A percentile compares a stretch with the other conserved stretches of the same genome.
Conservation (phyloP, 2,888 invertebrate genomes). For the Marasmarcha lunaedactyla region DNA sequence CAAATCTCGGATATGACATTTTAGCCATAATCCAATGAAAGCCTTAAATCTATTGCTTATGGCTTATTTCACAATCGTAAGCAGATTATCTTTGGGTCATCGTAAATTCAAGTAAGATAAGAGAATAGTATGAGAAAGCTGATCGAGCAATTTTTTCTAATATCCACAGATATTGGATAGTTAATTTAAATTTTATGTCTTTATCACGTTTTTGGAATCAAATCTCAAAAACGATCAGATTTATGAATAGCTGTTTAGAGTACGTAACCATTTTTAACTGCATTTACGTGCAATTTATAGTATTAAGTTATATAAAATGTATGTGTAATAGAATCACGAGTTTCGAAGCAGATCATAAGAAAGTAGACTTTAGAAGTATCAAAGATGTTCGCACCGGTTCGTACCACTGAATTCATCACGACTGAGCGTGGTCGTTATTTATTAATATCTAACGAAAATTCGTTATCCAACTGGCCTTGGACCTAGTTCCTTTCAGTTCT, state of each 20-base stretch:
- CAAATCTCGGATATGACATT: slow-evolving; percentile 50
- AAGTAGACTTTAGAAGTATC: slow-evolving; percentile 29
- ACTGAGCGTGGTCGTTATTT: slow-evolving; percentile 54
- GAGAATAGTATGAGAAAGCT: slow-evolving; percentile 5
- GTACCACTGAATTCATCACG: slow-evolving; percentile 47
- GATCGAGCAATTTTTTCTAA: too few species aligned
- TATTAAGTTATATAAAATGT: too few species aligned
- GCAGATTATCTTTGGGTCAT: background rate
- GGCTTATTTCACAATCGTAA: background rate
- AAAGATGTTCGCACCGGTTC: too few species aligned
- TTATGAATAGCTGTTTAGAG: too few species aligned
- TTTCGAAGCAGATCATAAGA: slow-evolving; percentile 35
- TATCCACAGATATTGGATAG: too few species aligned
- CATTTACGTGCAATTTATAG: too few species aligned
- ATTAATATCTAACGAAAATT: slow-evolving; percentile 67
- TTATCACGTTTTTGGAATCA: too few species aligned
- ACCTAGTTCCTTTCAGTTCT: slow-evolving; percentile 61
- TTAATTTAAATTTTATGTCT: too few species aligned
- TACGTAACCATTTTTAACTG: too few species aligned
- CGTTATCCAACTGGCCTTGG: slow-evolving; percentile 66
- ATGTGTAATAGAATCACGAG: too few species aligned
- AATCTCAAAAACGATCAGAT: too few species aligned
- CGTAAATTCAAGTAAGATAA: too few species aligned
- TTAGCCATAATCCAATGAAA: slow-evolving; percentile 21
- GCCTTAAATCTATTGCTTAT: slow-evolving; percentile 1